A percentile compares a stretch with the other conserved stretches of the same genome.
phyloP scores from a whole-genome alignment of 2,888 invertebrate species.

The Maniola hyperantus region DNA sequence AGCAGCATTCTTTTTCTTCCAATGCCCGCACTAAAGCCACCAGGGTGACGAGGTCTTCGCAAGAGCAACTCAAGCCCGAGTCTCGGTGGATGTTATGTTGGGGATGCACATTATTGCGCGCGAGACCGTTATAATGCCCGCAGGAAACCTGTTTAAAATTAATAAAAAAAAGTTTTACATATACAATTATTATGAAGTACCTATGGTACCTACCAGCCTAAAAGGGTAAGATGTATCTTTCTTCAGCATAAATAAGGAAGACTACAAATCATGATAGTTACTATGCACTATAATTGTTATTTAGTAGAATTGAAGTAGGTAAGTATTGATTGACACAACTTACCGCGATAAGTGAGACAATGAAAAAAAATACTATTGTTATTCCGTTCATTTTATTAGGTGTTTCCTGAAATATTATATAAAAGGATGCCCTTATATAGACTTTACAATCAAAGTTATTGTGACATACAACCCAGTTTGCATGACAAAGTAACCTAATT shows the following conservation, averaged over 20 bases:
- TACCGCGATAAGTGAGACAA: conserved; percentile 9
- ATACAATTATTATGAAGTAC: background rate
- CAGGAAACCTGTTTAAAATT: conserved; percentile 47
- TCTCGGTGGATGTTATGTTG: conserved; percentile 27
- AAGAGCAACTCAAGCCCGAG: conserved; percentile 28
- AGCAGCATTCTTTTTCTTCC: conserved; percentile 41
- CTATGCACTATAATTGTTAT: too few species aligned
- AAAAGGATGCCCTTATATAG: conserved; percentile 18
- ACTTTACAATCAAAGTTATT: conserved; percentile 7
- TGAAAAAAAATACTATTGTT: background rate
- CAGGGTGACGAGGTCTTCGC: conserved; percentile 42
- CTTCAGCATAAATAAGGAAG: too few species aligned
- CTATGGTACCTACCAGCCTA: too few species aligned
- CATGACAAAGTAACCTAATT: conserved; percentile 4
- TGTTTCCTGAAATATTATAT: background rate
- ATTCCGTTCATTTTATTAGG: conserved; percentile 12
- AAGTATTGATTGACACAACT: background rate
- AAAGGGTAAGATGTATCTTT: too few species aligned
- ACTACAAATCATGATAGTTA: too few species aligned
- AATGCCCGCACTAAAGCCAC: conserved; percentile 44
- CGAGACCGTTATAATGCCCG: conserved; percentile 45
- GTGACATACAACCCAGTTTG: background rate
- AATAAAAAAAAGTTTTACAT: too few species aligned
- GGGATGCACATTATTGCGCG: conserved; percentile 13
- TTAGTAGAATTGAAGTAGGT: background rate